Evolutionary conservation across 2,797 vertebrate genomes (phyloP).

Genomic region (Etheostoma nigrum): DNA sequence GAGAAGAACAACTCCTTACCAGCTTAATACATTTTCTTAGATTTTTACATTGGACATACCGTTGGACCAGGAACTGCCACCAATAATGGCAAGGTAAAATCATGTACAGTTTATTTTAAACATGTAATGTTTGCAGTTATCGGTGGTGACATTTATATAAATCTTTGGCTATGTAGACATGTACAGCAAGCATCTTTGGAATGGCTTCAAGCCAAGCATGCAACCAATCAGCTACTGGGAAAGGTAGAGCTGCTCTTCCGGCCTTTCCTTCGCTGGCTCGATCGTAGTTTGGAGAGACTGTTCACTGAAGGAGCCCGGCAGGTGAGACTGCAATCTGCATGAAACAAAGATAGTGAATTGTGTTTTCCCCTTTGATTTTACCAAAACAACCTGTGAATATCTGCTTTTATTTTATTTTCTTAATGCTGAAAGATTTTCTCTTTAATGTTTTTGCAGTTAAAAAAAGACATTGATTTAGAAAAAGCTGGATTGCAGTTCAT

Average conservation of each 20-base stretch:
- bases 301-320: constrained; percentile 88
- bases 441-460: constrained; percentile 76
- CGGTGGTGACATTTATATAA: neutral
- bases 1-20: constrained; percentile 6
- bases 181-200: constrained; percentile 82
- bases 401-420: neutral
- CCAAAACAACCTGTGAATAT: neutral
- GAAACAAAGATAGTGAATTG: neutral
- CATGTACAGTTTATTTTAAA: neutral
- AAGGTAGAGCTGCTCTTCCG: constrained; percentile 88
- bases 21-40: constrained; percentile 59
- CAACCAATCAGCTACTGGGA: constrained; percentile 87
- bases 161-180: constrained; percentile 72
- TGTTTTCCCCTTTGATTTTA: neutral
- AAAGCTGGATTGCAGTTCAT: constrained; percentile 88
- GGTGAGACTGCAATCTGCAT: constrained; percentile 68
- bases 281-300: constrained; percentile 88
- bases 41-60: constrained; percentile 87
- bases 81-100: constrained; percentile 85
- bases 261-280: constrained; percentile 88
- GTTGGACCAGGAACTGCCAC: constrained; percentile 85
- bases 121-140: neutral
- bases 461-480: constrained; percentile 87
- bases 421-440: neutral
- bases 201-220: constrained; percentile 89